Evolutionary conservation across 1,140 invertebrate genomes (phyloP).

Genomic region (Arctopsyche grandis): DNA sequence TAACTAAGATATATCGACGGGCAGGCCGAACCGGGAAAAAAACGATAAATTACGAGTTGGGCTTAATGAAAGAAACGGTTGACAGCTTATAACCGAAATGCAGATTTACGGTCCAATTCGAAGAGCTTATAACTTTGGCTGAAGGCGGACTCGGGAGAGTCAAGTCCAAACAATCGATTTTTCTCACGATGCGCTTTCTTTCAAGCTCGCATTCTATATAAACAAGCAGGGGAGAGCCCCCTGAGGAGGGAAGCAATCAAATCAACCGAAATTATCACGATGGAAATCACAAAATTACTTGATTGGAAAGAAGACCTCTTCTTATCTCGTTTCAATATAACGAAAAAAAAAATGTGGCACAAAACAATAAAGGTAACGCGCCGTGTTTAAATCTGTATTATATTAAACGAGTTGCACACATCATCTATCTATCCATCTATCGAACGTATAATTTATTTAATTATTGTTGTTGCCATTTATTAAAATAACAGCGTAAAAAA

Average conservation of each 20-base stretch:
- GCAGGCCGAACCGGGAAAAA: slow-evolving; percentile 43
- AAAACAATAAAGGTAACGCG: neutral
- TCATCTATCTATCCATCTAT: neutral
- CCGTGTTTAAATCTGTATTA: neutral
- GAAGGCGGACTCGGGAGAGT: slow-evolving; percentile 25
- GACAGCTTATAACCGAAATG: slow-evolving; percentile 53
- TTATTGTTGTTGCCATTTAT: neutral
- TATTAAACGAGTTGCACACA: too few species aligned
- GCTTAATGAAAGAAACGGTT: slow-evolving; percentile 53
- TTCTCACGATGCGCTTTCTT: slow-evolving; percentile 27
- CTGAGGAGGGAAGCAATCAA: slow-evolving; percentile 22
- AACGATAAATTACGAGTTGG: slow-evolving; percentile 51
- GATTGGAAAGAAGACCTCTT: slow-evolving; percentile 11
- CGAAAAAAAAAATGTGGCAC: neutral
- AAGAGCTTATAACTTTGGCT: slow-evolving; percentile 43
- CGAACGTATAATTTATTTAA: slow-evolving; percentile 19
- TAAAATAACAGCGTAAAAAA: too few species aligned
- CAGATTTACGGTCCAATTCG: slow-evolving; percentile 52
- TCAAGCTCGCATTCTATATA: neutral
- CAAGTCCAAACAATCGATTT: slow-evolving; percentile 40
- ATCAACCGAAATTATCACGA: slow-evolving; percentile 21
- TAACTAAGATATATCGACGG: slow-evolving; percentile 49
- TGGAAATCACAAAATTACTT: slow-evolving; percentile 26
- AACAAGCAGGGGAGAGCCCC: neutral
- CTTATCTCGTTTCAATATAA: slow-evolving; percentile 3